Percentiles rank a stretch among this genome's conserved stretches.
Evolutionary conservation across 2,797 vertebrate genomes (phyloP).

Genomic region (Picus viridis): DNA sequence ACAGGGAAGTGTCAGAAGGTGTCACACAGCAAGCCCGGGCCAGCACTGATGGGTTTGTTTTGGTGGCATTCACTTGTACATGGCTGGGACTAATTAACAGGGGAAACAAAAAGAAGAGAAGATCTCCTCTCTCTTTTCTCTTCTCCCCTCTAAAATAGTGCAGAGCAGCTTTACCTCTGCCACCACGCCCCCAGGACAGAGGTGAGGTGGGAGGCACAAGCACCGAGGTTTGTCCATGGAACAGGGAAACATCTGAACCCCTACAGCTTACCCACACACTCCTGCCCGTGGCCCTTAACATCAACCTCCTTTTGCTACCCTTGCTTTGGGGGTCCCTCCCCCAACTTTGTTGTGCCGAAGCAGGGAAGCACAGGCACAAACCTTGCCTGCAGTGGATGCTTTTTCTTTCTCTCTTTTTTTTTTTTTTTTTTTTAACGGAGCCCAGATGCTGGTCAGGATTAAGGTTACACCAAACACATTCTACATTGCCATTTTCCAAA

Average conservation of each 20-base stretch:
- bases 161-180: neutral
- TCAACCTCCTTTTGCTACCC: neutral
- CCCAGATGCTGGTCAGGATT: constrained; percentile 75
- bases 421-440: constrained; percentile 63
- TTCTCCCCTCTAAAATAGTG: neutral
- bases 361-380: constrained; percentile 34
- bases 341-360: constrained; percentile 36
- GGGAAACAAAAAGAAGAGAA: neutral
- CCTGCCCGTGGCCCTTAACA: neutral
- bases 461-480: constrained; percentile 78
- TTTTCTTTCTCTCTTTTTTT: neutral
- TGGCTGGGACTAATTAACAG: constrained; percentile 23
- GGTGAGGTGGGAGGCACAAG: neutral
- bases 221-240: neutral
- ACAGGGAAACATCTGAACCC: neutral
- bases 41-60: neutral
- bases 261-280: neutral
- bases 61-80: constrained; percentile 13
- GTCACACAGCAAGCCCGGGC: neutral
- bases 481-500: constrained; percentile 78
- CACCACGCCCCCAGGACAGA: neutral
- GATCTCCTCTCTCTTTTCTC: neutral
- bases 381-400: constrained; percentile 45
- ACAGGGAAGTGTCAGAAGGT: neutral
- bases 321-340: neutral